phyloP scores from a whole-genome alignment of 1,140 invertebrate genomes.

The Drosophila erecta region DNA sequence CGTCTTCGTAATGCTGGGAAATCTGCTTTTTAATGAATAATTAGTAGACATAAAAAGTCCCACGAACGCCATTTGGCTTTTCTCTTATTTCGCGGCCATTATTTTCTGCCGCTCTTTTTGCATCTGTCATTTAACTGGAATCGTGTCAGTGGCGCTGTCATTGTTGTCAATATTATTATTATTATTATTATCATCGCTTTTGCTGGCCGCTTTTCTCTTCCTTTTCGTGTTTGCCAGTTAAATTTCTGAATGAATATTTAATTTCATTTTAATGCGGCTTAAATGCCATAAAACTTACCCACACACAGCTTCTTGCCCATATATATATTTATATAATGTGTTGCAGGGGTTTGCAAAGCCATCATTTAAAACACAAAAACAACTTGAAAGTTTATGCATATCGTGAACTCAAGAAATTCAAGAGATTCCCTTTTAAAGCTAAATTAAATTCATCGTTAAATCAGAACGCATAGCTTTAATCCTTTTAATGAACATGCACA shows the following conservation, averaged over 20 bases:
- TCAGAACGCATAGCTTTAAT: not conserved
- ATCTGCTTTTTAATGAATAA: conserved; percentile 26
- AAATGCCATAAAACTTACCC: conserved; percentile 47
- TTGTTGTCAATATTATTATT: conserved; percentile 44
- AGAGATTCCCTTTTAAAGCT: not conserved
- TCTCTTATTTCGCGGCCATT: not conserved
- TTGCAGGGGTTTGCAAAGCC: not conserved
- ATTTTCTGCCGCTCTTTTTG: conserved; percentile 20
- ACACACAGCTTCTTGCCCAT: not conserved
- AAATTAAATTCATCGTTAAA: not conserved
- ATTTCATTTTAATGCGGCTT: conserved; percentile 65
- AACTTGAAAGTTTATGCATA: no score
- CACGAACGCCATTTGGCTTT: conserved; percentile 5
- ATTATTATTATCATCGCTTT: conserved; percentile 33
- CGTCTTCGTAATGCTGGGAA: conserved; percentile 8
- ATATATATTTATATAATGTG: no score
- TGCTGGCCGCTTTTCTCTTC: not conserved
- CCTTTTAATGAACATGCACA: not conserved
- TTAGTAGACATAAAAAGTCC: conserved; percentile 1
- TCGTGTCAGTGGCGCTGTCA: conserved; percentile 57
- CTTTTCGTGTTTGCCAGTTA: conserved; percentile 33
- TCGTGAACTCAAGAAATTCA: no score
- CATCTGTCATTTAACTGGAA: conserved; percentile 65
- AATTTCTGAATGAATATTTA: conserved; percentile 63
- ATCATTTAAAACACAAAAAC: no score